phyloP scores from a whole-genome alignment of 2,888 invertebrate species.

The Arenicola marina region DNA sequence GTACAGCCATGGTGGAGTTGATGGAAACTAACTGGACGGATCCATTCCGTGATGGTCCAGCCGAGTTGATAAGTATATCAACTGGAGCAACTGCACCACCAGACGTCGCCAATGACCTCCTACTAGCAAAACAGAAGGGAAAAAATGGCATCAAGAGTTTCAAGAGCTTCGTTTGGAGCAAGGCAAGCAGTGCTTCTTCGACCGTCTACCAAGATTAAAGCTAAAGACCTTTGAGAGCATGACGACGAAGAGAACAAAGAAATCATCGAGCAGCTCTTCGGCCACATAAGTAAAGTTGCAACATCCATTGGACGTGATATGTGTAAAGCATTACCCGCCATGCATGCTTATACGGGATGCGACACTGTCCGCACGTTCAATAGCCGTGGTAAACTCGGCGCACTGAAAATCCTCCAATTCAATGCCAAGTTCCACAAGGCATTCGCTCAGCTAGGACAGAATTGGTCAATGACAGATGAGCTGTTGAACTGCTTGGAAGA shows the following conservation, averaged over 20 bases:
- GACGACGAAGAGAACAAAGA: background rate
- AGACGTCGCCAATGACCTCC: constrained; percentile 20
- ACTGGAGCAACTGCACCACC: constrained; percentile 11
- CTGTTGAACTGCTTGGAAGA: background rate
- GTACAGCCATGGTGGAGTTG: constrained; percentile 6
- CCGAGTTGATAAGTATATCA: constrained; percentile 15
- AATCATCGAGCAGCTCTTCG: too few species aligned
- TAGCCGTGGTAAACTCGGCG: constrained; percentile 20
- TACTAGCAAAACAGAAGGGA: constrained; percentile 20
- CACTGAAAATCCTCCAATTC: constrained; percentile 18
- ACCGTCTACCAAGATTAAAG: constrained; percentile 1
- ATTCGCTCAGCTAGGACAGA: background rate
- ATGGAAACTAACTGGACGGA: constrained; percentile 17
- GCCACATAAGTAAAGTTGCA: constrained; percentile 18
- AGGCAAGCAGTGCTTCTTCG: background rate
- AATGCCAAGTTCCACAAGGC: background rate
- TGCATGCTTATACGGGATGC: constrained; percentile 31
- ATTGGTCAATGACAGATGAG: background rate
- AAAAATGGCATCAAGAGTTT: constrained; percentile 23
- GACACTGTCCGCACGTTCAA: constrained; percentile 28
- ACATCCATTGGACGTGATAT: constrained; percentile 19
- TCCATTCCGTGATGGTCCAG: constrained; percentile 15
- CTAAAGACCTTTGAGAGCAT: constrained; percentile 1
- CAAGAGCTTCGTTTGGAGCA: constrained; percentile 21
- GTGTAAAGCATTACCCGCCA: constrained; percentile 18